A percentile compares a stretch with the other conserved stretches of the same genome.
These are phyloP conservation scores for Pristiophorus japonicus DNA, from an alignment of 2,113 vertebrate species.

Conservation along the genomic window DNA sequence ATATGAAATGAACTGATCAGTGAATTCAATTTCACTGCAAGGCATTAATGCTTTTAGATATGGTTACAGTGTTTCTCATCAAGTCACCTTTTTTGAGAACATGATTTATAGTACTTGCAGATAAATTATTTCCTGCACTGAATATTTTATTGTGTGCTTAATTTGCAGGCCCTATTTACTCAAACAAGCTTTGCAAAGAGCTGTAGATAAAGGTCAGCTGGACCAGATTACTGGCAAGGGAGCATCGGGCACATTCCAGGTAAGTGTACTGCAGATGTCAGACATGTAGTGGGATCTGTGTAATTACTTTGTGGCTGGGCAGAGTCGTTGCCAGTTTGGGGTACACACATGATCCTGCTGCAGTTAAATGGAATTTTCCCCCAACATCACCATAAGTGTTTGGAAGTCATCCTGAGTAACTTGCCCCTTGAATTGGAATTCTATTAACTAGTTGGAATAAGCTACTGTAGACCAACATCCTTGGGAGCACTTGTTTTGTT, in stretches of 20 bases:
- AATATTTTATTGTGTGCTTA: conserved; percentile 3
- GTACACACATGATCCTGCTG: background rate
- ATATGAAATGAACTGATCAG: background rate
- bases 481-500: background rate
- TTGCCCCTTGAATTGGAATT: background rate
- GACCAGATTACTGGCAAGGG: conserved; percentile 97
- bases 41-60: background rate
- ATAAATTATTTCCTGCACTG: background rate
- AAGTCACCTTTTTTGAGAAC: background rate
- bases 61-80: background rate
- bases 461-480: background rate
- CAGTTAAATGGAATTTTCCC: background rate
- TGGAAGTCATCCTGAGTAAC: background rate
- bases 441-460: background rate
- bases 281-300: background rate
- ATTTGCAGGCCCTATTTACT: conserved; percentile 79
- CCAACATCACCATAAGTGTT: background rate
- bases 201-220: conserved; percentile 86
- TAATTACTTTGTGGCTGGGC: background rate
- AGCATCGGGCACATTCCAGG: conserved; percentile 94
- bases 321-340: background rate
- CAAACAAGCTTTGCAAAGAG: conserved; percentile 84
- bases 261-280: conserved; percentile 49
- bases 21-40: background rate
- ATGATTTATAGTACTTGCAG: background rate